A percentile compares a stretch with the other conserved stretches of the same genome.
phyloP scores from a whole-genome alignment of 2,113 vertebrate species.

The Lasiurus cinereus region DNA sequence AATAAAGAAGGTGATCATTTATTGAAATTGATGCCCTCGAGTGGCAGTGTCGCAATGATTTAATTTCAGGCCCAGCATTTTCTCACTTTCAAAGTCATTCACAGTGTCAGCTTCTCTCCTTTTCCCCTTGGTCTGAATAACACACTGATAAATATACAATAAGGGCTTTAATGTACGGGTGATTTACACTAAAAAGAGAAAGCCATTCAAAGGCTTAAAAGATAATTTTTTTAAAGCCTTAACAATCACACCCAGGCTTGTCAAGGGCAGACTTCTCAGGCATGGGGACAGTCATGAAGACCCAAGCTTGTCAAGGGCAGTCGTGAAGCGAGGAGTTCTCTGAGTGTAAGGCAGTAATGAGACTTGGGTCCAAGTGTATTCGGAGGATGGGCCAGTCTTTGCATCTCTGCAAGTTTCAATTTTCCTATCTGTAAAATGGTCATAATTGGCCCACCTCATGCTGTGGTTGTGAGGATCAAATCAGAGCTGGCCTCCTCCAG shows the following conservation, averaged over 20 bases:
- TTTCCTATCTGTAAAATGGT: not conserved
- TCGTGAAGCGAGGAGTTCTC: not conserved
- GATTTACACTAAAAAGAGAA: slow-evolving; percentile 83
- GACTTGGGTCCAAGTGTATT: not conserved
- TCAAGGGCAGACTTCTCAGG: slow-evolving; percentile 18
- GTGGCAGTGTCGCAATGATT: slow-evolving; percentile 76
- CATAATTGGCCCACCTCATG: accelerated
- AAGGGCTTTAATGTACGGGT: slow-evolving; percentile 82
- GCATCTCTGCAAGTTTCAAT: not conserved
- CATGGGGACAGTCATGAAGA: not conserved
- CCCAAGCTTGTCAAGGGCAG: not conserved
- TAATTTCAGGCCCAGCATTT: slow-evolving; percentile 81
- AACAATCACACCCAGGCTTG: slow-evolving; percentile 59
- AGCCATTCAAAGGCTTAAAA: slow-evolving; percentile 73
- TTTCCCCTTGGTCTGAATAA: slow-evolving; percentile 72
- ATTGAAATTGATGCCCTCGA: slow-evolving; percentile 78
- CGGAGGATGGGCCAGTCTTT: not conserved
- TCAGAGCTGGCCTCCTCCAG: not conserved
- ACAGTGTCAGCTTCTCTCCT: slow-evolving; percentile 59
- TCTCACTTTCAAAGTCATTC: slow-evolving; percentile 79
- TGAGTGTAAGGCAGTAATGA: not conserved
- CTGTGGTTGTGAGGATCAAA: not conserved
- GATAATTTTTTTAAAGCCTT: slow-evolving; percentile 75
- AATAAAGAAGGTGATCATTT: slow-evolving; percentile 74
- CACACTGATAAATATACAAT: slow-evolving; percentile 80